phyloP scores from a whole-genome alignment of 2,888 invertebrate species.

The Gymnocheta viridis region DNA sequence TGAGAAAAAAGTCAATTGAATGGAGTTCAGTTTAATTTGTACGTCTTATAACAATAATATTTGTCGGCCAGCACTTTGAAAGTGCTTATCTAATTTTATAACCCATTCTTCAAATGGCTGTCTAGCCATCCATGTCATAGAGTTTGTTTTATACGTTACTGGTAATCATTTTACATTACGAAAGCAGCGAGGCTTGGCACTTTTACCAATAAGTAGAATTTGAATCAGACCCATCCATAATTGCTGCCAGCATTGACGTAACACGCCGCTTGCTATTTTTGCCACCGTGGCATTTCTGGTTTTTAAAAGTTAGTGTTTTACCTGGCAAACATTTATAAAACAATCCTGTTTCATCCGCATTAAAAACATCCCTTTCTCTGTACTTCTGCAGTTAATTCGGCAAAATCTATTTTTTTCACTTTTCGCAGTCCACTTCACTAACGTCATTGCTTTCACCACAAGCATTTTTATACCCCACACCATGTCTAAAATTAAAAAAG shows the following conservation, averaged over 20 bases:
- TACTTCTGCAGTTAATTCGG: slow-evolving; percentile 7
- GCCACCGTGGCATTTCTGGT: slow-evolving; percentile 41
- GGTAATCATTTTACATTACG: slow-evolving; percentile 26
- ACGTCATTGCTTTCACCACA: slow-evolving; percentile 21
- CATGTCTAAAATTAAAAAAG: slow-evolving; percentile 9
- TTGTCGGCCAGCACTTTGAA: neutral
- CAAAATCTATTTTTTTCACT: slow-evolving; percentile 14
- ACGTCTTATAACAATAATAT: neutral
- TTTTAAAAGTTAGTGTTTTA: slow-evolving; percentile 40
- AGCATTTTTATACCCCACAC: slow-evolving; percentile 10
- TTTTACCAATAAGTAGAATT: slow-evolving; percentile 6
- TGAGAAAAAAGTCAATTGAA: too few relatives aligned
- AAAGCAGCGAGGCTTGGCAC: slow-evolving; percentile 20
- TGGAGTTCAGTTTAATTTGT: too few relatives aligned
- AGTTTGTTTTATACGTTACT: slow-evolving; percentile 14
- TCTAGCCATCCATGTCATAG: slow-evolving; percentile 25
- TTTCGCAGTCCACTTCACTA: slow-evolving; percentile 19
- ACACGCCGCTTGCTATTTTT: too few relatives aligned
- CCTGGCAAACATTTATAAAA: slow-evolving; percentile 49
- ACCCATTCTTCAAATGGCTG: neutral
- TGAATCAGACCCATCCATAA: slow-evolving; percentile 24
- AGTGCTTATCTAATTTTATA: neutral
- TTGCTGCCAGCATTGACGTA: slow-evolving; percentile 45
- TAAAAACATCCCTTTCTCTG: slow-evolving; percentile 3
- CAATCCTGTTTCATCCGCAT: slow-evolving; percentile 23